Conservation (phyloP, 2,888 invertebrate genomes). For the Dasypolia templi region DNA sequence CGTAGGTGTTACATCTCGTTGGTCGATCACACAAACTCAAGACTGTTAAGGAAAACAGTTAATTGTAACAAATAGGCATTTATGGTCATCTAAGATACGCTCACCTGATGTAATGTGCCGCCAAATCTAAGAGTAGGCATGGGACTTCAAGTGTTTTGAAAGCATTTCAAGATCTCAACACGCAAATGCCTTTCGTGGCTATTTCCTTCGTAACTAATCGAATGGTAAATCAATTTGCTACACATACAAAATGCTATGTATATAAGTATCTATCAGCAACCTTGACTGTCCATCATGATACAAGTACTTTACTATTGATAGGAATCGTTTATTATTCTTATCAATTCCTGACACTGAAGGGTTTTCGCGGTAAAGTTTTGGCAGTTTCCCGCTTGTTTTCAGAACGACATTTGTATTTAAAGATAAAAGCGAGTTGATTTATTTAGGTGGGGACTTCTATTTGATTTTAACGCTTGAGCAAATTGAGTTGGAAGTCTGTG, state of each 20-base stretch:
- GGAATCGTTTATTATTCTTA: conserved; percentile 28
- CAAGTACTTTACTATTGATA: conserved; percentile 11
- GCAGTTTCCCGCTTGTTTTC: conserved; percentile 20
- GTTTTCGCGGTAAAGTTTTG: conserved; percentile 13
- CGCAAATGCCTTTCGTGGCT: conserved; percentile 55
- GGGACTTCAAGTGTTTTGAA: conserved; percentile 48
- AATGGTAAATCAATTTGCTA: conserved; percentile 45
- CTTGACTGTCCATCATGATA: conserved; percentile 19
- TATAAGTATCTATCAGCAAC: conserved; percentile 35
- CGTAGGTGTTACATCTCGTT: not conserved
- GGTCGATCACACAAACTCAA: conserved; percentile 10
- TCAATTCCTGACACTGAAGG: conserved; percentile 3
- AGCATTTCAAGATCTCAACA: conserved; percentile 54
- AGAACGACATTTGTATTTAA: conserved; percentile 14
- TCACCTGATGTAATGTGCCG: conserved; percentile 1
- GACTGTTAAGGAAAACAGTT: not conserved
- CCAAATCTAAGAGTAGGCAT: not conserved
- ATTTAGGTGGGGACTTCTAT: conserved; percentile 3
- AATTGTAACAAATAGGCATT: conserved; percentile 10
- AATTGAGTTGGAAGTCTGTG: conserved; percentile 19
- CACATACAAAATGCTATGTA: conserved; percentile 36
- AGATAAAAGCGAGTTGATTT: conserved; percentile 13
- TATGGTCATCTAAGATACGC: conserved; percentile 6
- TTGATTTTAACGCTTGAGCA: conserved; percentile 16
- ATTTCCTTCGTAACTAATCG: conserved; percentile 40